Conservation (phyloP, 1,140 invertebrate genomes). For the Oreohelix idahoensis region DNA sequence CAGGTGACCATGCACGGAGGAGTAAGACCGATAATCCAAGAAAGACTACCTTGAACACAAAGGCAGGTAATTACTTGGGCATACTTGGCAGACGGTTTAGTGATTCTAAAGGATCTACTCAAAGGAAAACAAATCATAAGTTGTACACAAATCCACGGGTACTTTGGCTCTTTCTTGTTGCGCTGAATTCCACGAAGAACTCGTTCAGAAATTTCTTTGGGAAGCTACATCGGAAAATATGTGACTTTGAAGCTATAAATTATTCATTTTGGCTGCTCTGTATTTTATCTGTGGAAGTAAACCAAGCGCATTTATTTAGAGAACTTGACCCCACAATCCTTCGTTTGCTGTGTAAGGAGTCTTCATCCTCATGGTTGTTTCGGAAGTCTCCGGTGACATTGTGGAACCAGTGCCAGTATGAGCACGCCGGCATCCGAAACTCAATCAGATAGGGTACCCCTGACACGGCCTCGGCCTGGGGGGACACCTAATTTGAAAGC, state of each 20-base stretch:
- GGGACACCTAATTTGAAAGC: conserved; percentile 8
- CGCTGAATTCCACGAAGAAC: not conserved
- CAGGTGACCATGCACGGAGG: not conserved
- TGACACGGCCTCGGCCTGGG: conserved; percentile 21
- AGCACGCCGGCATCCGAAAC: conserved; percentile 3
- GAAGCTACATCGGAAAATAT: not conserved
- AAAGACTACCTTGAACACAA: not conserved
- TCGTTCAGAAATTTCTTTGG: not conserved
- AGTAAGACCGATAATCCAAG: not conserved
- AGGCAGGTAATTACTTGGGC: not conserved
- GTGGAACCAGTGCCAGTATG: conserved; percentile 5
- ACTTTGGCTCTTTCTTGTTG: not conserved
- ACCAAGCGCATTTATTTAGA: too few species aligned
- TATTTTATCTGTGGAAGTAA: too few species aligned
- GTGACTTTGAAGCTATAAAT: not conserved
- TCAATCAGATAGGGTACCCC: conserved; percentile 24
- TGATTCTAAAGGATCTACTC: not conserved
- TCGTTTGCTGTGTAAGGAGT: not conserved
- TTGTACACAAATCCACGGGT: not conserved
- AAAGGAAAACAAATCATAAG: not conserved
- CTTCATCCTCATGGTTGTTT: not conserved
- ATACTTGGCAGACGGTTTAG: not conserved
- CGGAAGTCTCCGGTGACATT: too few species aligned
- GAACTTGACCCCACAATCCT: not conserved
- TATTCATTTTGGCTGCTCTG: too few species aligned